Percentiles rank a stretch among this genome's conserved stretches.
Conservation (phyloP, 2,113 vertebrate species). For the Smithornis capensis region DNA sequence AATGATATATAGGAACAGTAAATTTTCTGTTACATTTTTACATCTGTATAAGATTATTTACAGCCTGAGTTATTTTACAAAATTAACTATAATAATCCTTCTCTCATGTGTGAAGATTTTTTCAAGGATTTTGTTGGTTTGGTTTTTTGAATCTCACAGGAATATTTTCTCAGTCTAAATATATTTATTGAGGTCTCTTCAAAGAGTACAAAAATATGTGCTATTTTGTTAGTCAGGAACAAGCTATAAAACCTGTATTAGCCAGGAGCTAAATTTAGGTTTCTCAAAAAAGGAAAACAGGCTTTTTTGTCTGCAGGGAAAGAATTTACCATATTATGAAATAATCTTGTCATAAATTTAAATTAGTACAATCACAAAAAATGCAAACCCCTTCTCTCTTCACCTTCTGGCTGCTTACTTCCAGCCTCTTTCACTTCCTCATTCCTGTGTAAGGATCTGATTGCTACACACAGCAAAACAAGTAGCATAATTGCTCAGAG, state of each 20-base stretch:
- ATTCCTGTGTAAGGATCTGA: not conserved
- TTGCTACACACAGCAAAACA: not conserved
- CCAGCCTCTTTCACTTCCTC: not conserved
- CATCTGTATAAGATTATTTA: not conserved
- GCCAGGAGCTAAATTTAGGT: slow-evolving; percentile 2
- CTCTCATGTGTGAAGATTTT: not conserved
- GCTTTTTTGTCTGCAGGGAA: not conserved
- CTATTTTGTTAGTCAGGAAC: not conserved
- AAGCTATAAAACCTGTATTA: not conserved
- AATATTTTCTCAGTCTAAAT: not conserved
- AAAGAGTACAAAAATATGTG: not conserved
- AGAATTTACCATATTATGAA: slow-evolving; percentile 16
- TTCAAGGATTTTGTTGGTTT: not conserved
- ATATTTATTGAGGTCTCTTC: not conserved
- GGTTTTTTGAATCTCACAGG: not conserved
- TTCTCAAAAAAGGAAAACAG: slow-evolving; percentile 20
- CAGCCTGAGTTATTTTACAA: not conserved
- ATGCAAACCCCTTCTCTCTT: not conserved
- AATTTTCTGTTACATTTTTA: not conserved
- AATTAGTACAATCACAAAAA: not conserved
- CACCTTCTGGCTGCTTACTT: not conserved
- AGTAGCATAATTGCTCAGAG: not conserved
- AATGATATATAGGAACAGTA: not conserved
- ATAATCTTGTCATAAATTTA: not conserved
- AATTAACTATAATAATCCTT: not conserved